These are phyloP conservation scores for Mormyrus proboscirostris DNA, from an alignment of 2,797 vertebrate species.

Conservation along the genomic window DNA sequence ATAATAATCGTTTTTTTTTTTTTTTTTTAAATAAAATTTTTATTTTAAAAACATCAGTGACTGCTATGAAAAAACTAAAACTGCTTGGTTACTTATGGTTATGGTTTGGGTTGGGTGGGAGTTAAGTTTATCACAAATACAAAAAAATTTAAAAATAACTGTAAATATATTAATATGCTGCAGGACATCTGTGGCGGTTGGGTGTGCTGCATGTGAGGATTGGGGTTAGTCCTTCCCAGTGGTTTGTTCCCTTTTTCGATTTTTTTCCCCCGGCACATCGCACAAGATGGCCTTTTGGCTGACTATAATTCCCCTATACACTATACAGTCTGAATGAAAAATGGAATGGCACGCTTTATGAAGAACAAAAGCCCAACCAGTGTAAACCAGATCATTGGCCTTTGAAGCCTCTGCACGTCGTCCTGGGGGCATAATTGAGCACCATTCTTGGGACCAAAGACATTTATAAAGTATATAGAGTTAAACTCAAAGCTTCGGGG, in stretches of 20 bases:
- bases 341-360: not conserved
- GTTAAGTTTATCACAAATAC: not conserved
- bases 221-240: not conserved
- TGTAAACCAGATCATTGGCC: not conserved
- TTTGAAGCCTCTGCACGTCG: not conserved
- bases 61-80: no score
- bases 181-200: not conserved
- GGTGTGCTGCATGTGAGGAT: not conserved
- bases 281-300: not conserved
- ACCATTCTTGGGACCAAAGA: not conserved
- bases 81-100: no score
- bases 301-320: not conserved
- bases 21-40: no score
- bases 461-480: not conserved
- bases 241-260: not conserved
- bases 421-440: not conserved
- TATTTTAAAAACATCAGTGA: no score
- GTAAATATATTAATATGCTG: not conserved
- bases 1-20: no score
- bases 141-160: not conserved
- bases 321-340: not conserved
- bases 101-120: no score
- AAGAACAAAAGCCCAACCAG: slow-evolving; percentile 2
- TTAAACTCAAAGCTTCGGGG: not conserved
- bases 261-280: not conserved